Base-by-base conservation (phyloP, 2,113 vertebrate genomes). In the Colossoma macropomum region DNA sequence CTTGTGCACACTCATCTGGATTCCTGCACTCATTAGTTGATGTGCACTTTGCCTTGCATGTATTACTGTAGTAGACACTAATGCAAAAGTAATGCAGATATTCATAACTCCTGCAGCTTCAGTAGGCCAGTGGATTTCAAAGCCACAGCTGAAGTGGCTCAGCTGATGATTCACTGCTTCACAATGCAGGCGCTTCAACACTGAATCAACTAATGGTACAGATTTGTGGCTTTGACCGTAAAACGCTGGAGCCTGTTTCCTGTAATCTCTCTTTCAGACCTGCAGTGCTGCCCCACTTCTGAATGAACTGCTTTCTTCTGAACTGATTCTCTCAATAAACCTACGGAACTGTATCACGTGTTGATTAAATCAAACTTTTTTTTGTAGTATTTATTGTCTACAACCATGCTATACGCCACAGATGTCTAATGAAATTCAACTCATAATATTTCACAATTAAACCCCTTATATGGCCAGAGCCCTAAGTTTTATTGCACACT, bases 91-190 rank as follows among this genome's bases (percentile, higher is more conserved):
- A 38, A 69, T 50, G 69, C 38, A 52, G 68, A 81, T 72, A 56
- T 72, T 34, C 34, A 60, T 21, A 54, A 7, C 6, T 19, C 54
- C 54, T 56, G 27, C 7, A 28, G 34, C 25, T 56, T 56, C 52
- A 52, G 54, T 28, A 38, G 8, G 38, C 34, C 41, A 12, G 7
- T 70, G 66, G 23, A 75, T 38, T 16, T 32, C n/a, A 60, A 27
- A 7, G 66, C 56, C 23, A 25, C 56, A 25, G 68, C 17, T 72
- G 28, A 25, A 65, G n/a, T 12, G n/a, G 52, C 41, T 63, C 63
- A 28, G 5, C 7, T 28, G 66, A 45, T 86, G 85, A 86, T 69
- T 81, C 78, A 81, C 28, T 27, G 32, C 38, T 62, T 38, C 27
- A 52, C n/a, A 84, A 86, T 41, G 66, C 77, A 62, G 59, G 11